A percentile compares a stretch with the other conserved stretches of the same genome.
Evolutionary conservation across 2,113 vertebrate genomes (phyloP).

Genomic region (Bujurquina vittata): DNA sequence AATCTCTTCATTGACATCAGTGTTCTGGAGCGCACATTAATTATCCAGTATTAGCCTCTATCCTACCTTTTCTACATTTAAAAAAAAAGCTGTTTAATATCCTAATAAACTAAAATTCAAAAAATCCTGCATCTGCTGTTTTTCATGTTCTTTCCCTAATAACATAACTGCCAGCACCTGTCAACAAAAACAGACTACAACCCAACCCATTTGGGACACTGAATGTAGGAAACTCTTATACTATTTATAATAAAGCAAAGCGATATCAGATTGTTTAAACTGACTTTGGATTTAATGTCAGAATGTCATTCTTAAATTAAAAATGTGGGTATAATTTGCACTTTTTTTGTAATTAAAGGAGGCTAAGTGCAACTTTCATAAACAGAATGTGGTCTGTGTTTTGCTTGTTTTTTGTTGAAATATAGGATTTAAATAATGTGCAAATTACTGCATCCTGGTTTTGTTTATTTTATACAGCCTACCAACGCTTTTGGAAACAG

Average conservation of each 20-base stretch:
- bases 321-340: fast-evolving
- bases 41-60: conserved; percentile 28
- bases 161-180: background rate
- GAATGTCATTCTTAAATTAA: background rate
- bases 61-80: background rate
- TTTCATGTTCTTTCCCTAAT: background rate
- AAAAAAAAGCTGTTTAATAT: background rate
- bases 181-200: background rate
- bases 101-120: conserved; percentile 2
- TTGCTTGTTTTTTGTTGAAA: background rate
- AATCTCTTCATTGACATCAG: conserved; percentile 72
- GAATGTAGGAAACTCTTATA: too few species aligned
- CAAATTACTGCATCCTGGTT: background rate
- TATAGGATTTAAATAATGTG: background rate
- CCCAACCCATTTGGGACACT: background rate
- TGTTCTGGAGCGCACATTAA: conserved; percentile 46
- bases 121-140: background rate
- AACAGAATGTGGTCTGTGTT: background rate
- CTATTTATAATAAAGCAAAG: too few species aligned
- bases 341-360: background rate
- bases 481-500: background rate
- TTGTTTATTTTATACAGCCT: background rate
- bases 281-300: too few species aligned
- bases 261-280: background rate
- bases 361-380: background rate